phyloP scores from a whole-genome alignment of 1,140 invertebrate species.

The Ladona fulva region DNA sequence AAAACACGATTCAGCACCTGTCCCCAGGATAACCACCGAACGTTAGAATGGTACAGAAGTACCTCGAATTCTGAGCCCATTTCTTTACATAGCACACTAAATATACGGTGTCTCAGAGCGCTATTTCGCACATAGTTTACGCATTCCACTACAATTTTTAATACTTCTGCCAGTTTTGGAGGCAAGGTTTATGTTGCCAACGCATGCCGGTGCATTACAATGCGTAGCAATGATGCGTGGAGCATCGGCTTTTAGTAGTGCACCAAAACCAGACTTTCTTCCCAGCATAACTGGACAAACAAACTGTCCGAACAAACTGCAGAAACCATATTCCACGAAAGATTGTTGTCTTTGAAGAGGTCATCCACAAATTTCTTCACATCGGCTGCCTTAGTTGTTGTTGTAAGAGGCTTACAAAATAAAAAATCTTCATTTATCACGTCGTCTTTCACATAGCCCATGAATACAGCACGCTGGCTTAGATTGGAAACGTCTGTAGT shows the following conservation, averaged over 20 bases:
- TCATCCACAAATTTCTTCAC: constrained; percentile 21
- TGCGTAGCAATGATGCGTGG: constrained; percentile 18
- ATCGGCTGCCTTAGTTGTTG: constrained; percentile 21
- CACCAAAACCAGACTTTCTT: constrained; percentile 20
- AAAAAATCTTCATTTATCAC: no score
- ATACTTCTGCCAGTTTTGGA: no score
- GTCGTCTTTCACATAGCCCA: constrained; percentile 18
- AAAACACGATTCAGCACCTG: constrained; percentile 22
- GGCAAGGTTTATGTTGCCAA: no score
- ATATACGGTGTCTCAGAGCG: no score
- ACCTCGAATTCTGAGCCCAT: no score
- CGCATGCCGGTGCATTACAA: constrained; percentile 16
- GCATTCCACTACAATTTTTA: no score
- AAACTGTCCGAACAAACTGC: no score
- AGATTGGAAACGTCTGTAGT: no score
- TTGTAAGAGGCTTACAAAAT: constrained; percentile 22
- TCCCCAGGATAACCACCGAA: no score
- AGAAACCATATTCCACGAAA: constrained; percentile 22
- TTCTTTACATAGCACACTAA: no score
- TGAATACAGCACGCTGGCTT: not conserved
- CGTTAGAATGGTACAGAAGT: no score
- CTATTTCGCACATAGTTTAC: no score
- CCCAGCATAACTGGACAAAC: constrained; percentile 18
- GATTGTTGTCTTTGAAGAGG: constrained; percentile 23
- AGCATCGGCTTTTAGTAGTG: constrained; percentile 18